A percentile compares a stretch with the other conserved stretches of the same genome.
These are phyloP conservation scores for Ginglymostoma cirratum DNA, from an alignment of 2,113 vertebrate genomes.

Conservation along the genomic window DNA sequence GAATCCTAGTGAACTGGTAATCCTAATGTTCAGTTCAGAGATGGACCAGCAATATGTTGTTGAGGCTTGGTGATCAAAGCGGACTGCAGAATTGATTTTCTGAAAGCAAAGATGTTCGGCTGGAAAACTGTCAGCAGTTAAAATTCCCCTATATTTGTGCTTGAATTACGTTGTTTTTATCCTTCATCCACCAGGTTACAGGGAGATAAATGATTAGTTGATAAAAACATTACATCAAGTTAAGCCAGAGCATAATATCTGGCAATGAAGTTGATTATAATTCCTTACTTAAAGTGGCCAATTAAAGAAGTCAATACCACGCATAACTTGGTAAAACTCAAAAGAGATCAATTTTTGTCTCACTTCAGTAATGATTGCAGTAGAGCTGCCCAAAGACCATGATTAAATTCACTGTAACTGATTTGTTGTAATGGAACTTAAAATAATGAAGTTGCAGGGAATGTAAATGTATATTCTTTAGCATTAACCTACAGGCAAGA, in stretches of 20 bases:
- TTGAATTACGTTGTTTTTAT: background rate
- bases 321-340: background rate
- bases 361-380: background rate
- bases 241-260: background rate
- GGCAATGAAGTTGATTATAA: background rate
- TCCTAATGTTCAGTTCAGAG: background rate
- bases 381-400: background rate
- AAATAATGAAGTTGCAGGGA: constrained; percentile 11
- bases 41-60: background rate
- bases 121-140: background rate
- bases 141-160: background rate
- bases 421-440: background rate
- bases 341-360: constrained; percentile 15
- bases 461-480: background rate
- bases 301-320: constrained; percentile 12
- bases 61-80: background rate
- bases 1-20: background rate
- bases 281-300: background rate
- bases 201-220: background rate
- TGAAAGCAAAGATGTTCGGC: background rate
- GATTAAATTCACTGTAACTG: constrained; percentile 12
- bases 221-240: background rate
- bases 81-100: background rate
- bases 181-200: background rate
- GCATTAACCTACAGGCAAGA: background rate